Evolutionary conservation across 2,888 invertebrate species (phyloP).

Genomic region (Ophioninae sp.): DNA sequence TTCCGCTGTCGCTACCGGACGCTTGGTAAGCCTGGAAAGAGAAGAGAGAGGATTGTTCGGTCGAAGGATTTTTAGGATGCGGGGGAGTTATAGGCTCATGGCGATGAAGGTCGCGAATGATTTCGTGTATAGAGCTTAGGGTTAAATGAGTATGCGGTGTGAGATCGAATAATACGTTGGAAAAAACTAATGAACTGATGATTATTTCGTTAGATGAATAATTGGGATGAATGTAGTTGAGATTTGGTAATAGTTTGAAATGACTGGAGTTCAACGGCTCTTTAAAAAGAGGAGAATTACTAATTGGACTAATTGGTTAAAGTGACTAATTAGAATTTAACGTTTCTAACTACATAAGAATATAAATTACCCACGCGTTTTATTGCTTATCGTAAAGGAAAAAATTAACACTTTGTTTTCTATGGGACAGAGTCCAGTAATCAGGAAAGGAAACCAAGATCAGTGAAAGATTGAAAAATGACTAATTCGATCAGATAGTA

Average conservation of each 20-base stretch:
- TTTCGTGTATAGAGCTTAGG: neutral
- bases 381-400: neutral
- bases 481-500: neutral
- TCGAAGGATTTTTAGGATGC: neutral
- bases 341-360: neutral
- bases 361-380: neutral
- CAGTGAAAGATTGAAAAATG: neutral
- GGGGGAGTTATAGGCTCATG: neutral
- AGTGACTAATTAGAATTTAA: too few species aligned
- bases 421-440: neutral
- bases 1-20: slow-evolving; percentile 94
- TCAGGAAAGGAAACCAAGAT: too few species aligned
- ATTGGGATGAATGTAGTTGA: too few species aligned
- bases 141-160: too few species aligned
- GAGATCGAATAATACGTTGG: too few species aligned
- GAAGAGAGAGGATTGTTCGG: neutral
- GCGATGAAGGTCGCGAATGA: neutral
- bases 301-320: too few species aligned
- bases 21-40: slow-evolving; percentile 84
- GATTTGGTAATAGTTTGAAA: too few species aligned
- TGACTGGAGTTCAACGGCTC: too few species aligned
- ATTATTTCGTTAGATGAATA: too few species aligned
- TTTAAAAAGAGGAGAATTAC: too few species aligned
- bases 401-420: neutral
- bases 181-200: too few species aligned